Evolutionary conservation across 2,113 vertebrate genomes (phyloP).

Genomic region (Bettongia penicillata): DNA sequence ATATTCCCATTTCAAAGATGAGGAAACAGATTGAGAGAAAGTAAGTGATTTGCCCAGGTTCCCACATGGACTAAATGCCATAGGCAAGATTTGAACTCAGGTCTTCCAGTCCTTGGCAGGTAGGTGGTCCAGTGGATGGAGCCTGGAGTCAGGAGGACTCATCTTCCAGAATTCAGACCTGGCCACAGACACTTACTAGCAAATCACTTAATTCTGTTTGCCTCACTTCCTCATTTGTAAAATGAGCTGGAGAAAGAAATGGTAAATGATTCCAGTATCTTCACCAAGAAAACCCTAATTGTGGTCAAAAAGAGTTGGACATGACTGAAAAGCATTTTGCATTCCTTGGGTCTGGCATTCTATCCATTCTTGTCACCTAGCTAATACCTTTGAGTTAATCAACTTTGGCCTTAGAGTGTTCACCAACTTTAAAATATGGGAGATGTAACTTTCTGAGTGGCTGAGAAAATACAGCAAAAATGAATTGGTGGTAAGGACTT

Average conservation of each 20-base stretch:
- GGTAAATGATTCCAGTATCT: not conserved
- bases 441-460: conserved; percentile 42
- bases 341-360: not conserved
- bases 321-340: not conserved
- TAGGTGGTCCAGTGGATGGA: not conserved
- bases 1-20: not conserved
- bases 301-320: not conserved
- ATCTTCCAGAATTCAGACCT: not conserved
- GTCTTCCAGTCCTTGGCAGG: not conserved
- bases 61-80: not conserved
- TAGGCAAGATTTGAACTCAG: not conserved
- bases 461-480: conserved; percentile 20
- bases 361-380: not conserved
- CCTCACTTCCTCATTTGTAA: not conserved
- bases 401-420: conserved; percentile 67
- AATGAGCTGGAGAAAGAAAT: not conserved
- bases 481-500: not conserved
- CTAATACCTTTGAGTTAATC: conserved; percentile 68
- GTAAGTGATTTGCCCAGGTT: not conserved
- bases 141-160: not conserved
- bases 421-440: conserved; percentile 69
- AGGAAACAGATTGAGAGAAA: not conserved
- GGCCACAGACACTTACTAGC: not conserved
- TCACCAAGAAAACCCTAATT: not conserved
- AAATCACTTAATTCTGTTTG: not conserved